Conservation (phyloP, 2,113 vertebrate genomes). For the Nycticryphes semicollaris region DNA sequence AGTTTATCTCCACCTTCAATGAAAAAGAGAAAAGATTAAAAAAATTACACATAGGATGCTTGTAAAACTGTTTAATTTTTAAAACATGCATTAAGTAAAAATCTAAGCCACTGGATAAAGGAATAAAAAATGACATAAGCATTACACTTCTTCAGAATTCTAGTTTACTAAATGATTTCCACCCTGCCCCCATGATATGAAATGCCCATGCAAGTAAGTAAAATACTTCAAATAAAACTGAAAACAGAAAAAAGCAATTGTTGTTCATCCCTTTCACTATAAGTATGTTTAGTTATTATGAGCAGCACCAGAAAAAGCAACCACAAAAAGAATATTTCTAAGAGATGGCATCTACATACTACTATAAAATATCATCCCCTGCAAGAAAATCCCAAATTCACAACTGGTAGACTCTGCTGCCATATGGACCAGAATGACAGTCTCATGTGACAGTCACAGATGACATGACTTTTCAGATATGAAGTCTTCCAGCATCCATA, state of each 20-base stretch:
- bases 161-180: neutral
- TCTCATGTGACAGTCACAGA: neutral
- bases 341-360: neutral
- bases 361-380: neutral
- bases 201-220: neutral
- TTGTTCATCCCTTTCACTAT: neutral
- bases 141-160: neutral
- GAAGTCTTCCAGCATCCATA: neutral
- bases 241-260: neutral
- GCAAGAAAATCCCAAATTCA: neutral
- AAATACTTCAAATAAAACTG: neutral
- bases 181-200: neutral
- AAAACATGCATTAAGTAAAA: neutral
- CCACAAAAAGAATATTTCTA: neutral
- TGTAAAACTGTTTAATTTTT: neutral
- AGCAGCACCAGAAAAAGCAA: neutral
- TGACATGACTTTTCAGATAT: neutral
- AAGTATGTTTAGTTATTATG: neutral
- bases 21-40: neutral
- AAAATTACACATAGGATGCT: neutral
- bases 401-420: neutral
- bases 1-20: conserved; percentile 42
- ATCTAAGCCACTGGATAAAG: neutral
- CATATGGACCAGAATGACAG: accelerated
- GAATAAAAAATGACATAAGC: neutral